Percentiles rank a stretch among this genome's conserved stretches.
Evolutionary conservation across 2,797 vertebrate species (phyloP).

Genomic region (Cyprinella venusta): DNA sequence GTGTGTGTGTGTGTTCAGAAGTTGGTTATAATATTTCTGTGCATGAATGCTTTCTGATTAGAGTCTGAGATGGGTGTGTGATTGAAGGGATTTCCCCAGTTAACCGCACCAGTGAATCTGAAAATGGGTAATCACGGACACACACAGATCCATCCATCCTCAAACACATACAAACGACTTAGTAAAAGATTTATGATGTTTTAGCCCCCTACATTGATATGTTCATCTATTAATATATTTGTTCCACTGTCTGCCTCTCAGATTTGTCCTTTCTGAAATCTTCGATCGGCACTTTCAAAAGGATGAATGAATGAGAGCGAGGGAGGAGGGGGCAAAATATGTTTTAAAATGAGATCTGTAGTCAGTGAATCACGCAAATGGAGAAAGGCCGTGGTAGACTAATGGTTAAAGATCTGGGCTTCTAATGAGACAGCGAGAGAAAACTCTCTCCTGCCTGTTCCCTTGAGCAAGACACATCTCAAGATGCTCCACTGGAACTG

Average conservation of each 20-base stretch:
- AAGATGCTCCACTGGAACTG: slow-evolving; percentile 10
- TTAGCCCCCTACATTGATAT: neutral
- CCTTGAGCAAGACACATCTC: slow-evolving; percentile 15
- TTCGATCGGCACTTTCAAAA: slow-evolving; percentile 6
- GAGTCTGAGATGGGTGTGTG: slow-evolving; percentile 24
- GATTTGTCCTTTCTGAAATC: neutral
- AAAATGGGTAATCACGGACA: slow-evolving; percentile 58
- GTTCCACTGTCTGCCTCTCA: neutral
- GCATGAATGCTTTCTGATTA: slow-evolving; percentile 25
- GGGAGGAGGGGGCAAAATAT: neutral
- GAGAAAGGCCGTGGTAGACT: neutral
- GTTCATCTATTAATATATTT: slow-evolving; percentile 25
- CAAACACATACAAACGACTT: slow-evolving; percentile 30
- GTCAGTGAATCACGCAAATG: neutral
- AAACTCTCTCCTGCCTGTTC: neutral
- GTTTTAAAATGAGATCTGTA: slow-evolving; percentile 4
- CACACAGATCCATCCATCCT: slow-evolving; percentile 19
- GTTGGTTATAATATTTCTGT: neutral
- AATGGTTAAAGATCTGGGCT: slow-evolving; percentile 2
- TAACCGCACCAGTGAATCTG: slow-evolving; percentile 52
- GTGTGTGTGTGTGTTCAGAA: neutral
- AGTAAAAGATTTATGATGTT: slow-evolving; percentile 30
- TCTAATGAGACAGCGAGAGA: neutral
- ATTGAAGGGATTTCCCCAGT: slow-evolving; percentile 50
- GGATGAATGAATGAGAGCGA: slow-evolving; percentile 7